Percentiles rank a stretch among this genome's conserved stretches.
Evolutionary conservation across 2,888 invertebrate genomes (phyloP).

Genomic region (Incurvaria masculella): DNA sequence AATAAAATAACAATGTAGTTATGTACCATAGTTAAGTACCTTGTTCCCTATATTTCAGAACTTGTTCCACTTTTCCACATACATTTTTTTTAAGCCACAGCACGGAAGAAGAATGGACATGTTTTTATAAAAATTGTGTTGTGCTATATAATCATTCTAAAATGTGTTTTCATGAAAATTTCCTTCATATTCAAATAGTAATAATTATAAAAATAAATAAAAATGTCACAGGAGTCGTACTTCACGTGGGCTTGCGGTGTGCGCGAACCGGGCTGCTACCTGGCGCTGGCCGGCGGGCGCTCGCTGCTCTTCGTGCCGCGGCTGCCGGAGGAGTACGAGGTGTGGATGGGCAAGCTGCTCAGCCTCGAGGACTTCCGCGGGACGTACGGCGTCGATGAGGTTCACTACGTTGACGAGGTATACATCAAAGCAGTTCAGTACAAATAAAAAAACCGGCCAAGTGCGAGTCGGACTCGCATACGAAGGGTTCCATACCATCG

Average conservation of each 20-base stretch:
- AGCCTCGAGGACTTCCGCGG: conserved; percentile 68
- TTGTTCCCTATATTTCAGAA: too few relatives aligned
- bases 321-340: conserved; percentile 80
- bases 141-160: background rate
- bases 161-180: background rate
- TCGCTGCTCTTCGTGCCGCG: conserved; percentile 82
- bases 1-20: too few relatives aligned
- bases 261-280: conserved; percentile 88
- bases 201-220: too few relatives aligned
- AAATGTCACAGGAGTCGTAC: conserved; percentile 83
- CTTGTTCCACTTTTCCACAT: too few relatives aligned
- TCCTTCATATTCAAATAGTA: conserved; percentile 12
- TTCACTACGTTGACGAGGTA: conserved; percentile 76
- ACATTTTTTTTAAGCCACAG: background rate
- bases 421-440: too few relatives aligned
- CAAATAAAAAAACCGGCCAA: too few relatives aligned
- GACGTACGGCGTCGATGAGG: conserved; percentile 82
- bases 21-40: too few relatives aligned
- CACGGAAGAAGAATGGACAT: too few relatives aligned
- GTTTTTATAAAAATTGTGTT: background rate
- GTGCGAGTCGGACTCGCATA: too few relatives aligned
- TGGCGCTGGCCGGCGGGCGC: conserved; percentile 67
- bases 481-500: too few relatives aligned
- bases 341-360: conserved; percentile 91
- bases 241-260: conserved; percentile 97